Percentiles rank a stretch among this genome's conserved stretches.
Conservation (phyloP, 2,113 vertebrate genomes). For the Zeus faber region DNA sequence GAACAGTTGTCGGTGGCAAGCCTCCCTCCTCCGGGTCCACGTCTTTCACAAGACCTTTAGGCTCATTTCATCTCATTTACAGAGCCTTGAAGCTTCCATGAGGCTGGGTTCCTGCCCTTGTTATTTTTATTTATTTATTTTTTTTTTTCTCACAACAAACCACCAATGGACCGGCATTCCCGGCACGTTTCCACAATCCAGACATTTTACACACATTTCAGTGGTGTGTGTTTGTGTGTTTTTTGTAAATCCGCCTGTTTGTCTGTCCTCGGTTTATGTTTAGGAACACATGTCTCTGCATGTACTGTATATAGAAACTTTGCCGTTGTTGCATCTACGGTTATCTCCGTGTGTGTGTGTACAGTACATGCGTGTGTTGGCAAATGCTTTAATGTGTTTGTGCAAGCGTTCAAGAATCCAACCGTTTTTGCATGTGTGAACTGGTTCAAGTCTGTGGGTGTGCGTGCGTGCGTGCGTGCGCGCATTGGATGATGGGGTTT, state of each 20-base stretch:
- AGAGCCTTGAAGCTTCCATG: conserved; percentile 61
- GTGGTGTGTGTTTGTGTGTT: neutral
- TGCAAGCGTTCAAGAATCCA: neutral
- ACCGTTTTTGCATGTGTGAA: neutral
- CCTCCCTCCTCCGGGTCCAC: conserved; percentile 25
- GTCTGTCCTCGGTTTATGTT: conserved; percentile 19
- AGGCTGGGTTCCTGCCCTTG: conserved; percentile 51
- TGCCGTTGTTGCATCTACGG: no score
- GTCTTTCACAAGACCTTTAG: conserved; percentile 43
- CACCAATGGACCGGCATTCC: conserved; percentile 18
- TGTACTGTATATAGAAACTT: neutral
- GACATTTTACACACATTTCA: conserved; percentile 33
- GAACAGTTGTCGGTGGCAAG: conserved; percentile 2
- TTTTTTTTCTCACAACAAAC: conserved; percentile 59
- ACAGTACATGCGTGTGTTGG: neutral
- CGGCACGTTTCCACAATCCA: conserved; percentile 31
- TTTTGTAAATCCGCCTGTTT: no score
- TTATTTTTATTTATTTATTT: no score
- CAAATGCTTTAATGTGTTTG: neutral
- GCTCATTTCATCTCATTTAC: conserved; percentile 47
- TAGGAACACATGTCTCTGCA: conserved; percentile 23
- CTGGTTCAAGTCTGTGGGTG: neutral
- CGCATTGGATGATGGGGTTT: conserved; percentile 29
- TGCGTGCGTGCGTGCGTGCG: conserved; percentile 12
- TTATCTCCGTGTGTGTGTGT: neutral